A percentile compares a stretch with the other conserved stretches of the same genome.
phyloP scores from a whole-genome alignment of 2,888 invertebrate species.

The Ennomos erosarius region DNA sequence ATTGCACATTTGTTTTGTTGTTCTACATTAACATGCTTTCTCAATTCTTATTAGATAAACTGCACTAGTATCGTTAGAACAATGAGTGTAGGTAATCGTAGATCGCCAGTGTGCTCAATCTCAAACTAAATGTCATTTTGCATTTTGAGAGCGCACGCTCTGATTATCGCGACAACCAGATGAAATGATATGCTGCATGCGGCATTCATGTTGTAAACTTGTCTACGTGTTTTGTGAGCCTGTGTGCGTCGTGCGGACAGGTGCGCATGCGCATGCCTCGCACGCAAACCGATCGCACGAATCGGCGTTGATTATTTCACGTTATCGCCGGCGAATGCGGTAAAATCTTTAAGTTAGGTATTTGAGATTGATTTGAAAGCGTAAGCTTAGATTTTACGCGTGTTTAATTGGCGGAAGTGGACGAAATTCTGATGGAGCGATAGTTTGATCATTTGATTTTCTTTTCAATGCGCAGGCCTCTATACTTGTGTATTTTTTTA shows the following conservation, averaged over 20 bases:
- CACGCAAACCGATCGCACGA: conserved; percentile 22
- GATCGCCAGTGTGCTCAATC: conserved; percentile 36
- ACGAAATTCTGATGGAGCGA: conserved; percentile 21
- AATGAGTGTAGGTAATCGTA: conserved; percentile 36
- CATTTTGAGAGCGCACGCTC: conserved; percentile 41
- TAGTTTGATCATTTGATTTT: conserved; percentile 4
- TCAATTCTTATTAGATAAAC: conserved; percentile 31
- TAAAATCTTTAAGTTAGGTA: conserved; percentile 20
- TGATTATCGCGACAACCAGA: conserved; percentile 26
- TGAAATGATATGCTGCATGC: conserved; percentile 1
- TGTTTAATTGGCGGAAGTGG: conserved; percentile 26
- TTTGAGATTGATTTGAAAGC: conserved; percentile 24
- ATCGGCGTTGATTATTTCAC: conserved; percentile 14
- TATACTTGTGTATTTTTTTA: neutral
- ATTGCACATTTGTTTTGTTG: conserved; percentile 23
- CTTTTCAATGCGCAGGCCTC: neutral
- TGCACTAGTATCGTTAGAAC: conserved; percentile 26
- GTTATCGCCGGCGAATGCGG: conserved; percentile 15
- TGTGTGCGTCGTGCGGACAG: conserved; percentile 14
- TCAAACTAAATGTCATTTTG: conserved; percentile 40
- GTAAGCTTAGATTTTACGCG: conserved; percentile 21
- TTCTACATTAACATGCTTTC: conserved; percentile 26
- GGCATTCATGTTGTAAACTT: neutral
- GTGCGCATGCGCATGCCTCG: conserved; percentile 19
- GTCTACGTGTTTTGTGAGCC: conserved; percentile 3